Evolutionary conservation across 2,888 invertebrate genomes (phyloP).

Genomic region (Bruchidius siliquastri): DNA sequence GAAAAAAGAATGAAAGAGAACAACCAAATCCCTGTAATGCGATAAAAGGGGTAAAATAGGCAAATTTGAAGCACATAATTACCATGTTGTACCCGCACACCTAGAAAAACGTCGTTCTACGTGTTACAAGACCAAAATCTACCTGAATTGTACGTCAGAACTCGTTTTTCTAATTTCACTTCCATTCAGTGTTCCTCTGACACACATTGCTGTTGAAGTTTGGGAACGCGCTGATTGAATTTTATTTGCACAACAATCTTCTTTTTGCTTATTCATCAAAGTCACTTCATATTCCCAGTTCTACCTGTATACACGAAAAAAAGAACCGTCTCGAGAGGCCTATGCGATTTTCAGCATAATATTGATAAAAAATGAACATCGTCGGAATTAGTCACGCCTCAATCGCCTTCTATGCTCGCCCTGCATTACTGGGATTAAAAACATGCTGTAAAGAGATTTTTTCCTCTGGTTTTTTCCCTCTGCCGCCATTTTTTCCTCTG

Average conservation of each 20-base stretch:
- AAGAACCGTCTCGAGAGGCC: background rate
- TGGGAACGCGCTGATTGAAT: background rate
- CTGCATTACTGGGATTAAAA: conserved; percentile 29
- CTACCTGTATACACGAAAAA: background rate
- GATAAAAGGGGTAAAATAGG: too few species aligned
- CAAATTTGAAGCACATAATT: too few species aligned
- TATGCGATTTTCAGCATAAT: conserved; percentile 2
- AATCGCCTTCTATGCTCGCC: conserved; percentile 17
- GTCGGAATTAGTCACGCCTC: conserved; percentile 16
- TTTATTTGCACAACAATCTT: background rate
- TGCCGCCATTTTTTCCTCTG: background rate
- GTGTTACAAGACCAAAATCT: too few species aligned
- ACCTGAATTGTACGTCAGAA: too few species aligned
- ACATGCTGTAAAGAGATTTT: conserved; percentile 13
- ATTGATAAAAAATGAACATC: conserved; percentile 22
- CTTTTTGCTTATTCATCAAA: background rate
- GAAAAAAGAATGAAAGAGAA: too few species aligned
- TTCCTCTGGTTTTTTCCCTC: background rate
- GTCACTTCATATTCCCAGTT: conserved; percentile 2
- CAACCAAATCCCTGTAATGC: too few species aligned
- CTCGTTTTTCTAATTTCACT: too few species aligned
- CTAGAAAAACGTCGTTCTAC: too few species aligned
- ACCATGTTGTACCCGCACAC: too few species aligned
- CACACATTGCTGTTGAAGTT: background rate
- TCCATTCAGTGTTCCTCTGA: background rate